Evolutionary conservation across 2,113 vertebrate species (phyloP).

Genomic region (Petrocephalus zakoni): DNA sequence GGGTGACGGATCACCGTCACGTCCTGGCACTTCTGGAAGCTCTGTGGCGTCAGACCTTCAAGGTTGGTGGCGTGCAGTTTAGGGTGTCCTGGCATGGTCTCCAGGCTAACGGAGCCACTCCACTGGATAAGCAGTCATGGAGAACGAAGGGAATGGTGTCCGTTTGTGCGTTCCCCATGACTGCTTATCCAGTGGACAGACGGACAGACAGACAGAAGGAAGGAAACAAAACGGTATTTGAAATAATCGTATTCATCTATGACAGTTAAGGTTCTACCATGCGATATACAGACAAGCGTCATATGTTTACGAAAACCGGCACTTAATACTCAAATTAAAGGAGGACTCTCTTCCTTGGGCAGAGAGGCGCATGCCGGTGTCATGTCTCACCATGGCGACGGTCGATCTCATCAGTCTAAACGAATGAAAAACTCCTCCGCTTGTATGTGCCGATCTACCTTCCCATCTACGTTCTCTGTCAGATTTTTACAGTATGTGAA

Average conservation of each 20-base stretch:
- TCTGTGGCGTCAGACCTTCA: neutral
- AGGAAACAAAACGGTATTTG: neutral
- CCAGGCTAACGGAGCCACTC: neutral
- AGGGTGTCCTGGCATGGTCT: neutral
- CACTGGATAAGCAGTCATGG: neutral
- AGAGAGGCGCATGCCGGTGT: neutral
- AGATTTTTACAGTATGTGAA: neutral
- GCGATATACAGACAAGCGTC: neutral
- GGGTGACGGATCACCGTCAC: neutral
- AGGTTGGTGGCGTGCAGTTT: neutral
- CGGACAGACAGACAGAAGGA: neutral
- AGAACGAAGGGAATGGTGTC: neutral
- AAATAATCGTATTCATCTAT: neutral
- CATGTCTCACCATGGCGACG: neutral
- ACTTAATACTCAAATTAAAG: neutral
- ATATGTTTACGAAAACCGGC: neutral
- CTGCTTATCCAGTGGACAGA: neutral
- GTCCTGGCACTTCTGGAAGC: neutral
- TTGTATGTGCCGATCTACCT: neutral
- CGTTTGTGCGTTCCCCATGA: neutral
- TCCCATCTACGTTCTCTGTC: neutral
- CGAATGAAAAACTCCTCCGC: neutral
- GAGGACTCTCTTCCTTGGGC: neutral
- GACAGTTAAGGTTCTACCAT: neutral
- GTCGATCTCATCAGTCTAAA: neutral